Evolutionary conservation across 2,113 vertebrate genomes (phyloP).

Genomic region (Cynocephalus volans): DNA sequence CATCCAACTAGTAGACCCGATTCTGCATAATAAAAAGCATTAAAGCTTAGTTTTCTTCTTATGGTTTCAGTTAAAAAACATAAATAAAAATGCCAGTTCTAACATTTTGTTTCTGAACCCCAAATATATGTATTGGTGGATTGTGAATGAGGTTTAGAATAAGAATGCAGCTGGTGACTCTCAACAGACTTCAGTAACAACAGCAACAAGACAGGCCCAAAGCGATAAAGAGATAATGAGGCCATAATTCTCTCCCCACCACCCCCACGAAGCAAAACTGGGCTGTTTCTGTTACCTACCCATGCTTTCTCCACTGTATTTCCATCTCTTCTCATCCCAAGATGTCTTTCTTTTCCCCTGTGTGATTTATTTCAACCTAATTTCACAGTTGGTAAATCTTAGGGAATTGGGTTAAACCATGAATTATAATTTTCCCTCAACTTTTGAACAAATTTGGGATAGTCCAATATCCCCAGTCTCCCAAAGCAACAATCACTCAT

Average conservation of each 20-base stretch:
- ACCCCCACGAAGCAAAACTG: accelerated
- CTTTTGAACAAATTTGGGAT: neutral
- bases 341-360: neutral
- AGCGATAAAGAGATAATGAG: neutral
- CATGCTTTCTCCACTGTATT: accelerated
- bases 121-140: accelerated
- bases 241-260: accelerated
- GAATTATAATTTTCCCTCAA: neutral
- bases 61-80: neutral
- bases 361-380: neutral
- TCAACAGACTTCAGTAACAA: neutral
- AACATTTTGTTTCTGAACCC: neutral
- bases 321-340: neutral
- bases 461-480: neutral
- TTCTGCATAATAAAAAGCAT: neutral
- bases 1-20: no score
- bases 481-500: neutral
- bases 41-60: neutral
- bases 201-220: neutral
- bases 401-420: neutral
- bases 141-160: neutral
- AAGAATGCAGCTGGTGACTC: neutral
- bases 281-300: neutral
- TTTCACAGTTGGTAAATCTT: neutral
- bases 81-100: neutral